Conservation (phyloP, 2,797 vertebrate species). For the Bufotes viridis region DNA sequence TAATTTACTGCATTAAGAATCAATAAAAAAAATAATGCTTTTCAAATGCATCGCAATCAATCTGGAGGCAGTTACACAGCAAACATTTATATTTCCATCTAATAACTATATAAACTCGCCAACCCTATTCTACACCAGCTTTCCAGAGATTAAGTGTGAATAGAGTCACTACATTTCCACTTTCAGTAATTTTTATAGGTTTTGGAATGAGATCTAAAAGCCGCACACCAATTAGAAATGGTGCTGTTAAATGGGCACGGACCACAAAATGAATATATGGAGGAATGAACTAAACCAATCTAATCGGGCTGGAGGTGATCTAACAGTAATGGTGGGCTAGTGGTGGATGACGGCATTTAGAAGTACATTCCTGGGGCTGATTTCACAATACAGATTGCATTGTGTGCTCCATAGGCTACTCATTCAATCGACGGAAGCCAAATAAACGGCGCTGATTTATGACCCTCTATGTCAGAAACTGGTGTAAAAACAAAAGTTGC, state of each 20-base stretch:
- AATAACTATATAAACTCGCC: conserved; percentile 76
- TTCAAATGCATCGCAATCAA: conserved; percentile 93
- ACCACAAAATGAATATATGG: not conserved
- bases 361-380: too few relatives aligned
- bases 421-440: too few relatives aligned
- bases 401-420: too few relatives aligned
- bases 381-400: too few relatives aligned
- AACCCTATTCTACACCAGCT: conserved; percentile 69
- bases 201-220: conserved; percentile 5
- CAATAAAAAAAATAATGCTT: conserved; percentile 98
- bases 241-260: not conserved
- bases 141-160: conserved; percentile 51
- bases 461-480: too few relatives aligned
- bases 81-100: conserved; percentile 83
- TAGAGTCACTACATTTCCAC: conserved; percentile 11
- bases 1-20: conserved; percentile 99
- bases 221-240: conserved; percentile 8
- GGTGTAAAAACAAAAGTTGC: too few relatives aligned
- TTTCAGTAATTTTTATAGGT: conserved; percentile 15
- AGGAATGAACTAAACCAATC: not conserved
- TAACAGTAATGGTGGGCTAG: too few relatives aligned
- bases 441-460: too few relatives aligned
- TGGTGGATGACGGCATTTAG: too few relatives aligned
- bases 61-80: conserved; percentile 79
- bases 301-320: too few relatives aligned